These are phyloP conservation scores for Athene cunicularia DNA, from an alignment of 2,113 vertebrate genomes.

Conservation along the genomic window DNA sequence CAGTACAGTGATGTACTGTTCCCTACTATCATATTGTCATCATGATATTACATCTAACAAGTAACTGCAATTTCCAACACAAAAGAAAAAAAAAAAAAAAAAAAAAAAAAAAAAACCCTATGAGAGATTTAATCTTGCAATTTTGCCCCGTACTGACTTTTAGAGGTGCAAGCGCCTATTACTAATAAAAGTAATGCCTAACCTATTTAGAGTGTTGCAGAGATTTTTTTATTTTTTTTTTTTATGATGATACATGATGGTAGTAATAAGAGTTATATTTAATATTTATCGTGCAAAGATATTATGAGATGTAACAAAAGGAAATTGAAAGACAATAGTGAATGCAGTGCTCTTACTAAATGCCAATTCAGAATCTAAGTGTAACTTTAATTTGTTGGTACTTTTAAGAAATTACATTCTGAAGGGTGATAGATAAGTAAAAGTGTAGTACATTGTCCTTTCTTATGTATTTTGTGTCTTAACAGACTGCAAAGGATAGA, in stretches of 20 bases:
- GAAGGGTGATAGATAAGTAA: background rate
- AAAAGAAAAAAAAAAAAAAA: background rate
- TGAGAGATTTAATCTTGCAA: background rate
- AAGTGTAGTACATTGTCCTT: background rate
- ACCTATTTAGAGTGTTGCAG: background rate
- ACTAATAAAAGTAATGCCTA: background rate
- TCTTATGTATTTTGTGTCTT: background rate
- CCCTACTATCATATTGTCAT: background rate
- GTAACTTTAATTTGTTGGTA: slow-evolving; percentile 28
- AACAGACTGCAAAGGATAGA: background rate
- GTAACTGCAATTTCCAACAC: background rate
- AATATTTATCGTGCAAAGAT: background rate
- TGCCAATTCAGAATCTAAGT: slow-evolving; percentile 34
- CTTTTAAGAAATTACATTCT: slow-evolving; percentile 7
- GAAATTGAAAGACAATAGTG: slow-evolving; percentile 50
- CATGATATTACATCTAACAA: background rate
- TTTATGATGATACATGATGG: background rate
- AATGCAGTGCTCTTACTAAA: slow-evolving; percentile 33
- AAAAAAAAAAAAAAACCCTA: background rate
- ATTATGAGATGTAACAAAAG: background rate
- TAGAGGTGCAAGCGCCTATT: background rate
- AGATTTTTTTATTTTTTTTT: slow-evolving; percentile 28
- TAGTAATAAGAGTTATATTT: background rate
- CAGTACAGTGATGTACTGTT: background rate
- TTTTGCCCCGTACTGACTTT: background rate